A percentile compares a stretch with the other conserved stretches of the same genome.
These are phyloP conservation scores for Pangasius mekongensis DNA, from an alignment of 2,797 vertebrate genomes.

Conservation along the genomic window DNA sequence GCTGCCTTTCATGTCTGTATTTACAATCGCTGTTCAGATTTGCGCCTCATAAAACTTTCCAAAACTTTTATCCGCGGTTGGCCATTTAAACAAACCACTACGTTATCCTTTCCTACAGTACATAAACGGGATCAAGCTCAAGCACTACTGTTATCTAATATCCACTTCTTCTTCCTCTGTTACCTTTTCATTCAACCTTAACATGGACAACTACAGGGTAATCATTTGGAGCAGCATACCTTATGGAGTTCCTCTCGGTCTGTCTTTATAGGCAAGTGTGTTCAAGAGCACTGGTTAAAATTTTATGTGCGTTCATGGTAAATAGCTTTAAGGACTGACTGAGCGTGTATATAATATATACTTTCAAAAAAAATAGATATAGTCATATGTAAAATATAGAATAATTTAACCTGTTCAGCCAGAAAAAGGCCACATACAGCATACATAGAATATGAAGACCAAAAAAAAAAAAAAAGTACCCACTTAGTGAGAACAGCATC, in stretches of 20 bases:
- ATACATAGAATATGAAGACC: slow-evolving; percentile 49
- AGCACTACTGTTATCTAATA: slow-evolving; percentile 57
- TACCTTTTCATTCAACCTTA: slow-evolving; percentile 45
- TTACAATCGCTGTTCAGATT: slow-evolving; percentile 56
- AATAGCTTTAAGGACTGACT: slow-evolving; percentile 74
- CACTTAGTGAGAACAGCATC: slow-evolving; percentile 56
- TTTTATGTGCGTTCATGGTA: slow-evolving; percentile 63
- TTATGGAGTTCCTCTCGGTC: slow-evolving; percentile 53
- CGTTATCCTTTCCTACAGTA: slow-evolving; percentile 56
- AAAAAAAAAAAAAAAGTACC: slow-evolving; percentile 47
- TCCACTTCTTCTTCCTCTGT: slow-evolving; percentile 50
- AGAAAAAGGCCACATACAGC: slow-evolving; percentile 59
- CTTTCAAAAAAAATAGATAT: slow-evolving; percentile 56
- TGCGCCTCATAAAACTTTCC: slow-evolving; percentile 43
- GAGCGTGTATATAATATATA: slow-evolving; percentile 52
- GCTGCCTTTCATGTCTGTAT: slow-evolving; percentile 65
- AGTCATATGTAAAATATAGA: slow-evolving; percentile 56
- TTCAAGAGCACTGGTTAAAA: slow-evolving; percentile 52
- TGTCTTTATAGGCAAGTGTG: slow-evolving; percentile 38
- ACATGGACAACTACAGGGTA: slow-evolving; percentile 49
- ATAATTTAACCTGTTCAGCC: slow-evolving; percentile 62
- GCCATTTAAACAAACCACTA: neutral
- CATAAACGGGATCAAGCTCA: slow-evolving; percentile 57
- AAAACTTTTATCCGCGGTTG: slow-evolving; percentile 35
- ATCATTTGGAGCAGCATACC: slow-evolving; percentile 61